phyloP scores from a whole-genome alignment of 2,113 vertebrate genomes.

The Paramisgurnus dabryanus region DNA sequence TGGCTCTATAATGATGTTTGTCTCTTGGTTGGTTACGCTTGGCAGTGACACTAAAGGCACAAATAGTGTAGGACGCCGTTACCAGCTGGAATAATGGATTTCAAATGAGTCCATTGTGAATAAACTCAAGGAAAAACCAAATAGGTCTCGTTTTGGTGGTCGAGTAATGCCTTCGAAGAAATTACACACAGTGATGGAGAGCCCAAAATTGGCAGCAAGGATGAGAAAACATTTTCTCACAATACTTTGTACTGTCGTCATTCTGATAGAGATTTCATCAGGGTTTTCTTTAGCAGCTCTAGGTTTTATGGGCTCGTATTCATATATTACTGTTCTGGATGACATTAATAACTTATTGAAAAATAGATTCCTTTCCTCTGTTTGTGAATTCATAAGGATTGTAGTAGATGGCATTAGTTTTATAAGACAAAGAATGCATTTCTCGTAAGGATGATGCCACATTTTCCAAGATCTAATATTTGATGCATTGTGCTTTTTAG shows the following conservation, averaged over 20 bases:
- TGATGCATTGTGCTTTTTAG: neutral
- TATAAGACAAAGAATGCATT: neutral
- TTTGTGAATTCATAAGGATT: neutral
- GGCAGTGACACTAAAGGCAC: conserved; percentile 26
- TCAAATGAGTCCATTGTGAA: conserved; percentile 23
- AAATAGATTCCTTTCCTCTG: neutral
- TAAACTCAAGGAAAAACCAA: neutral
- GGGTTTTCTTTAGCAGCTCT: neutral
- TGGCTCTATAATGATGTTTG: conserved; percentile 34
- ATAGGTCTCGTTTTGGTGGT: neutral
- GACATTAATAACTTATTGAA: conserved; percentile 8
- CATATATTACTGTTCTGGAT: conserved; percentile 5
- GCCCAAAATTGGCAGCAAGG: neutral
- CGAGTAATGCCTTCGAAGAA: conserved; percentile 26
- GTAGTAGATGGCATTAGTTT: neutral
- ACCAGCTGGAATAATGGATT: conserved; percentile 30
- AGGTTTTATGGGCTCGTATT: neutral
- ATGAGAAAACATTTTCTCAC: conserved; percentile 27
- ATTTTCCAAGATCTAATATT: neutral
- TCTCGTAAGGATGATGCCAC: neutral
- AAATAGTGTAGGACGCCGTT: neutral
- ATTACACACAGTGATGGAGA: conserved; percentile 13
- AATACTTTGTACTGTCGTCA: conserved; percentile 21
- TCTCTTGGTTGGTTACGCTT: conserved; percentile 26
- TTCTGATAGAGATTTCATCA: neutral